phyloP scores from a whole-genome alignment of 2,113 vertebrate species.

The Ochotona princeps region DNA sequence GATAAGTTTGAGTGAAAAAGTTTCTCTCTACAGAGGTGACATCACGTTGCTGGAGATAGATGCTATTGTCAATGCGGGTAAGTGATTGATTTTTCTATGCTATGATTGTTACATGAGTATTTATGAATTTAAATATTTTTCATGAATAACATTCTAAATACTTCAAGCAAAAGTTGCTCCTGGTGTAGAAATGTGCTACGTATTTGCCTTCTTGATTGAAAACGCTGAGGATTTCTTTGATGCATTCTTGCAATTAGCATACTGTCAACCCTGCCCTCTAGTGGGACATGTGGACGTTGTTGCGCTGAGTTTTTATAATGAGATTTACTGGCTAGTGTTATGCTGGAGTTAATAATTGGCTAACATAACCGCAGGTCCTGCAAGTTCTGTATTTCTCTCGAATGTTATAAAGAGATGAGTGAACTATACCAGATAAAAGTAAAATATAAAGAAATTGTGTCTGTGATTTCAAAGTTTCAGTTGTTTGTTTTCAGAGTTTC shows the following conservation, averaged over 20 bases:
- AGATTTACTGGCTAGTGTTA: slow-evolving; percentile 26
- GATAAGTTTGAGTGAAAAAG: slow-evolving; percentile 92
- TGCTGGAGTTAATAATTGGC: slow-evolving; percentile 21
- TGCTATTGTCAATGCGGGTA: slow-evolving; percentile 99
- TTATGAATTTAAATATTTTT: slow-evolving; percentile 50
- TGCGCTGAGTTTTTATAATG: slow-evolving; percentile 21
- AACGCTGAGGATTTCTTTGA: slow-evolving; percentile 30
- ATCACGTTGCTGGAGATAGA: slow-evolving; percentile 97
- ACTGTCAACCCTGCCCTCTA: not conserved
- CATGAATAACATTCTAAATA: not conserved
- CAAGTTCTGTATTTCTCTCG: not conserved
- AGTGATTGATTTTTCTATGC: slow-evolving; percentile 72
- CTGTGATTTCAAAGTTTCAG: slow-evolving; percentile 1
- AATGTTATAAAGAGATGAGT: slow-evolving; percentile 33
- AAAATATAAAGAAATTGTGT: slow-evolving; percentile 49
- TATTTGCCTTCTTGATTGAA: slow-evolving; percentile 43
- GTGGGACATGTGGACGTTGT: not conserved
- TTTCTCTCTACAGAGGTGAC: slow-evolving; percentile 98
- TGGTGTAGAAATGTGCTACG: not conserved
- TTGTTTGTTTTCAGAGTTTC: slow-evolving; percentile 50
- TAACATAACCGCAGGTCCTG: slow-evolving; percentile 13
- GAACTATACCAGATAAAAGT: not conserved
- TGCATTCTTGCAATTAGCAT: not conserved
- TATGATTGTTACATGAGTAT: slow-evolving; percentile 3
- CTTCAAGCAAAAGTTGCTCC: not conserved